Base-by-base conservation (phyloP, 2,888 invertebrate genomes). In the Catonia carolina region DNA sequence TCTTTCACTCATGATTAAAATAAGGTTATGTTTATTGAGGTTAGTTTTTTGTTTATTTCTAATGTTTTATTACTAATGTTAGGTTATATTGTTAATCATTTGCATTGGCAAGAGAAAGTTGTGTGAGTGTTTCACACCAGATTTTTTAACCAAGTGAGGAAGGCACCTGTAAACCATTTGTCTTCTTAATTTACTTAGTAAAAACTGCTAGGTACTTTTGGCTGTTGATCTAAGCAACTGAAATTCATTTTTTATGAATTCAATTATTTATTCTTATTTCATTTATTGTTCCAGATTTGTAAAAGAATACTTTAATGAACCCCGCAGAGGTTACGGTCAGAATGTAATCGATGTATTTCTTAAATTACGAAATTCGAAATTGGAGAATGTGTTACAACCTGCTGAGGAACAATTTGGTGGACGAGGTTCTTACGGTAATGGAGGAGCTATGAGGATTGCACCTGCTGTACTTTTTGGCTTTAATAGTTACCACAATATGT, bases 361-460 rank as follows among this genome's bases (percentile, higher is more conserved):
- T 27, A 79, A 79, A 64, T 70, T 83, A 51, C 71, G 74, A 59
- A 73, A 72, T 50, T 72, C 70, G 37, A 77, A 80, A 63, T 82
- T 77, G 69, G 70, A 73, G 35, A 78, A 86, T 69, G 72, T 83
- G 1, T 78, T 76, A 64, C 72, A 71, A 50, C 85, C 87, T 23
- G 86, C 85, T 2, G 74, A 69, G 49, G 75, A 79, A 63, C 84
- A 85, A 68, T 86, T 85, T 69, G 69, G 75, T 64, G 85, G 86
- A 2, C 58, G 65, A 59, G 87, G 88, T 1, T 86, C 86, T 1
- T 85, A 77, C 71, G 88, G 87, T n/a, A 88, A 87, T 71, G 87
- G 87, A 1, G 85, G 82, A 42, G 85, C 85, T 1, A 87, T 88
- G 86, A 74, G 87, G 65, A 74, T 85, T 22, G 73, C 82, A 18